phyloP scores from a whole-genome alignment of 2,113 vertebrate genomes.

The Salvator merianae region DNA sequence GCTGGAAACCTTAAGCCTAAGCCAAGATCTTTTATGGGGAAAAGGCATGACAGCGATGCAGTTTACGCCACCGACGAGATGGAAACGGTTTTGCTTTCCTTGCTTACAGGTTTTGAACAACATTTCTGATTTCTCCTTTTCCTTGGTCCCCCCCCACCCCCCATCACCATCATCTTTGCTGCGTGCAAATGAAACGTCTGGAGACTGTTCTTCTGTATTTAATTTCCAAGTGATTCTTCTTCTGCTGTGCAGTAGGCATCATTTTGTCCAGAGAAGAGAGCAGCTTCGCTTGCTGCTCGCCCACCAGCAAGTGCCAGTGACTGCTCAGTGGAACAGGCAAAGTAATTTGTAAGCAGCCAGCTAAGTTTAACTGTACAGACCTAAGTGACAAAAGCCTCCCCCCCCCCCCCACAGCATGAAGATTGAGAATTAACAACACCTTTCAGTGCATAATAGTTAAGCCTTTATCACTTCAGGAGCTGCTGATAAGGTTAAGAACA shows the following conservation, averaged over 20 bases:
- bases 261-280: constrained; percentile 75
- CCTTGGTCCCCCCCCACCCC: neutral
- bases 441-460: constrained; percentile 84
- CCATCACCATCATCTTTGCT: constrained; percentile 5
- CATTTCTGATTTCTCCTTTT: neutral
- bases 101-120: constrained; percentile 30
- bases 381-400: constrained; percentile 77
- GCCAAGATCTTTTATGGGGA: constrained; percentile 16
- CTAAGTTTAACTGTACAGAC: constrained; percentile 77
- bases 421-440: constrained; percentile 87
- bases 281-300: constrained; percentile 73
- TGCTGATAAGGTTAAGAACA: constrained; percentile 87
- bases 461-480: constrained; percentile 84
- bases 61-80: neutral
- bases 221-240: constrained; percentile 71
- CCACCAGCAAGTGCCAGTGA: constrained; percentile 77
- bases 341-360: constrained; percentile 80
- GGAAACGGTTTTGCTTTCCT: neutral
- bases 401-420: constrained; percentile 69
- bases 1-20: constrained; percentile 62
- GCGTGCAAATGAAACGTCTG: constrained; percentile 54
- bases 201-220: constrained; percentile 71
- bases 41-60: neutral
- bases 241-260: constrained; percentile 75
- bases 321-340: constrained; percentile 74